phyloP scores from a whole-genome alignment of 2,888 invertebrate species.

The Papilio demoleus region DNA sequence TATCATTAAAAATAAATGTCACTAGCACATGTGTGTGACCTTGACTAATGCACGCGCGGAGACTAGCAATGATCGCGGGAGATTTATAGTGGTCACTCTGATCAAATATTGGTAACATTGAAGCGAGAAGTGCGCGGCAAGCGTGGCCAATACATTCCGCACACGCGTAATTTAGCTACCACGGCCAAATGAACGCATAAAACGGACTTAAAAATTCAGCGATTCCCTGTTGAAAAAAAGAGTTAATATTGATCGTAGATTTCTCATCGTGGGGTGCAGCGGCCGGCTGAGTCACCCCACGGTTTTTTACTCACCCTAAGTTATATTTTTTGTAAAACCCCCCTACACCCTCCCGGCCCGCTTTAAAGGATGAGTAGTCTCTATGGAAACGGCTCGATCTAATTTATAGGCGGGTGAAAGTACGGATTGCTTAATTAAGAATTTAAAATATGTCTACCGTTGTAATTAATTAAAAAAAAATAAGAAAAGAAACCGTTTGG shows the following conservation, averaged over 20 bases:
- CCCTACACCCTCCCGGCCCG: slow-evolving; percentile 73
- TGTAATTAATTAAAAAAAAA: slow-evolving; percentile 77
- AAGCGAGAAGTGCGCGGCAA: slow-evolving; percentile 41
- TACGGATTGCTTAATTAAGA: slow-evolving; percentile 84
- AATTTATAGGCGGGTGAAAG: slow-evolving; percentile 83
- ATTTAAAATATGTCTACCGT: slow-evolving; percentile 81
- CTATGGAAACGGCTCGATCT: slow-evolving; percentile 84
- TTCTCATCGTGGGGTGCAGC: slow-evolving; percentile 83
- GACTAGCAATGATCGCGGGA: slow-evolving; percentile 54
- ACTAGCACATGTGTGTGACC: slow-evolving; percentile 69
- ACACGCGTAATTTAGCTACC: slow-evolving; percentile 44
- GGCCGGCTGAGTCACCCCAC: slow-evolving; percentile 85
- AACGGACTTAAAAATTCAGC: slow-evolving; percentile 80
- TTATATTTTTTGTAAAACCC: slow-evolving; percentile 83
- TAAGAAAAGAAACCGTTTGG: slow-evolving; percentile 40
- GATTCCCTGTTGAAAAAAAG: slow-evolving; percentile 81
- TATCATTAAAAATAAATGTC: slow-evolving; percentile 54
- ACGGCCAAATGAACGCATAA: slow-evolving; percentile 57
- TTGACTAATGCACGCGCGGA: slow-evolving; percentile 67
- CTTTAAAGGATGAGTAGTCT: slow-evolving; percentile 84
- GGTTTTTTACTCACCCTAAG: slow-evolving; percentile 85
- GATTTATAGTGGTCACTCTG: slow-evolving; percentile 62
- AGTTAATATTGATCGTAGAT: slow-evolving; percentile 85
- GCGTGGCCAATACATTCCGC: slow-evolving; percentile 53
- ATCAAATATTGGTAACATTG: slow-evolving; percentile 55